phyloP scores from a whole-genome alignment of 2,888 invertebrate genomes.

The Agonopterix heracliana region DNA sequence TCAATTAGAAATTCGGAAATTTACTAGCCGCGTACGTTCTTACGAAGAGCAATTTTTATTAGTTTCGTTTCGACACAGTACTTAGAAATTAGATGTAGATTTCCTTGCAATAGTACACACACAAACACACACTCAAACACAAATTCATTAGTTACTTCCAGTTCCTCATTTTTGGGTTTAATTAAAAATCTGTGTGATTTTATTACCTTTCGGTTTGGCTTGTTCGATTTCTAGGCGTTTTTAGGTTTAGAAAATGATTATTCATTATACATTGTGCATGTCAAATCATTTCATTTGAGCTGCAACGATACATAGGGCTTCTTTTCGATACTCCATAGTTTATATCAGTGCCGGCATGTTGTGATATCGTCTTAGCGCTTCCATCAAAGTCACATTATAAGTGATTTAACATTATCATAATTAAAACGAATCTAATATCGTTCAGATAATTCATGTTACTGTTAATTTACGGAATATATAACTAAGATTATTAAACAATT shows the following conservation, averaged over 20 bases:
- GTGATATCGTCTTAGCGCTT: conserved; percentile 3
- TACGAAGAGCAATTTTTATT: no score
- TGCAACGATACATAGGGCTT: background rate
- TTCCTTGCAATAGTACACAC: no score
- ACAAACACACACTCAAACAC: no score
- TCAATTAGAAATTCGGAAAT: no score
- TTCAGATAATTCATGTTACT: background rate
- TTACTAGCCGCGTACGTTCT: no score
- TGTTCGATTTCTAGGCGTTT: background rate
- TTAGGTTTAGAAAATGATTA: background rate
- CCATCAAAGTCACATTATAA: conserved; percentile 1
- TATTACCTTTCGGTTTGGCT: background rate
- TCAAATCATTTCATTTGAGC: conserved; percentile 3
- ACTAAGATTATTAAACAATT: no score
- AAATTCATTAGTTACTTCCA: no score
- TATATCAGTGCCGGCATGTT: conserved; percentile 2
- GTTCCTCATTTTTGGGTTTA: no score
- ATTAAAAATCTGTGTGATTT: background rate
- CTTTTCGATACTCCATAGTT: background rate
- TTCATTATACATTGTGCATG: background rate
- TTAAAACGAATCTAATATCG: background rate
- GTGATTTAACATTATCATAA: conserved; percentile 1
- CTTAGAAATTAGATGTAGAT: no score
- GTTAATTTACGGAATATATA: background rate
- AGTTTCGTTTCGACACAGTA: no score